Conservation (phyloP, 2,113 vertebrate species). For the Petrocephalus microphthalmus region DNA sequence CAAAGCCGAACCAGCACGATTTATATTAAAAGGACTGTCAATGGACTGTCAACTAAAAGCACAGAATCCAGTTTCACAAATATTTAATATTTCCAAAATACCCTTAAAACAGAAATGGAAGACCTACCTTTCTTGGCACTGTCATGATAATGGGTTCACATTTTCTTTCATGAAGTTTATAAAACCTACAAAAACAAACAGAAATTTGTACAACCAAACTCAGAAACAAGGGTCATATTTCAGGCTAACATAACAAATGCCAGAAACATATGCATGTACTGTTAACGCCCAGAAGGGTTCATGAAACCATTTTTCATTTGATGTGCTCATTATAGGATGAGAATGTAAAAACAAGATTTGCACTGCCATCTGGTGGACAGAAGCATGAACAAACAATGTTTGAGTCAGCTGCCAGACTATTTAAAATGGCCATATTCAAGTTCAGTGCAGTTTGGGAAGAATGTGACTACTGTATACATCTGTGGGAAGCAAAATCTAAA, state of each 20-base stretch:
- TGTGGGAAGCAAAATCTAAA: too few species aligned
- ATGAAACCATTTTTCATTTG: not conserved
- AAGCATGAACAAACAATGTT: not conserved
- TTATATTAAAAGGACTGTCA: not conserved
- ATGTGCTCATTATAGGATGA: not conserved
- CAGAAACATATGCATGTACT: not conserved
- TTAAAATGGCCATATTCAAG: not conserved
- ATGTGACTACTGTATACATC: not conserved
- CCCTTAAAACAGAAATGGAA: not conserved
- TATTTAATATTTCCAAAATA: not conserved
- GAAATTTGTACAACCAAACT: not conserved
- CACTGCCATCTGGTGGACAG: conserved; percentile 51
- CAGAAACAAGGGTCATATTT: not conserved
- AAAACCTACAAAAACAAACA: conserved; percentile 72
- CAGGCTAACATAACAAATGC: not conserved
- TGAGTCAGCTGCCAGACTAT: not conserved
- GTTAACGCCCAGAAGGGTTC: not conserved
- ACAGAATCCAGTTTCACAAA: not conserved
- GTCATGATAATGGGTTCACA: conserved; percentile 98
- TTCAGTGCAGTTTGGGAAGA: not conserved
- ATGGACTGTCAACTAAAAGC: not conserved
- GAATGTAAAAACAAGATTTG: not conserved
- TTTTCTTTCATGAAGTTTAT: conserved; percentile 92
- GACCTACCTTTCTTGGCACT: conserved; percentile 88
- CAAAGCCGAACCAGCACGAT: not conserved